Conservation (phyloP, 2,888 invertebrate genomes). For the Andricus curvator region DNA sequence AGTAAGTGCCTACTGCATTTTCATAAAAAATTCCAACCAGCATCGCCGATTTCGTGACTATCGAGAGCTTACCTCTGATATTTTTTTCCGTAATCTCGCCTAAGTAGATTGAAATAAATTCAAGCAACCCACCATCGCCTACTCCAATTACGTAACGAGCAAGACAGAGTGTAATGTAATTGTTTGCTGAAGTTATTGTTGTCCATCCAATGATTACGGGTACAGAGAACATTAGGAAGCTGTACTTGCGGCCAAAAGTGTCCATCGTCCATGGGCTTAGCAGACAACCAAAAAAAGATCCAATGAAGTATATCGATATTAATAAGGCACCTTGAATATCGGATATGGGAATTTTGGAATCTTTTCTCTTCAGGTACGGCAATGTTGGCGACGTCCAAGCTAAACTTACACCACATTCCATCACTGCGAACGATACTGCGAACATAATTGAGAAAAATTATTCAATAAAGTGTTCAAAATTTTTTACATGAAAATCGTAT, state of each 20-base stretch:
- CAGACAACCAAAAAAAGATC: background rate
- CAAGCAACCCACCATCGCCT: constrained; percentile 16
- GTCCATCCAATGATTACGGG: background rate
- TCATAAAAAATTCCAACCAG: constrained; percentile 5
- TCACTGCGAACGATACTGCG: background rate
- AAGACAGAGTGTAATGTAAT: background rate
- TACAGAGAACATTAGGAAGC: background rate
- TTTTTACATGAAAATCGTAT: too few relatives aligned
- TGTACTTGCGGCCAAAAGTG: constrained; percentile 9
- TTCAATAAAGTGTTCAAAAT: too few relatives aligned
- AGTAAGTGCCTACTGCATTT: background rate
- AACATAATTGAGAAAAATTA: background rate
- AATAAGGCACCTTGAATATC: constrained; percentile 6
- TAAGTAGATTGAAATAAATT: constrained; percentile 3
- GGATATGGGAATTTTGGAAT: constrained; percentile 6
- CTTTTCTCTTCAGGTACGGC: constrained; percentile 6
- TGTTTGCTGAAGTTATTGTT: background rate
- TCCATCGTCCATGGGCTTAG: constrained; percentile 8
- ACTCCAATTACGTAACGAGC: background rate
- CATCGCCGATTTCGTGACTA: background rate
- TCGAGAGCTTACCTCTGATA: constrained; percentile 14
- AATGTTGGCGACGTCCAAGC: constrained; percentile 31
- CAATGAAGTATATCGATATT: background rate
- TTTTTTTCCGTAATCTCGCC: constrained; percentile 23
- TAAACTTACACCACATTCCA: constrained; percentile 23